Conservation (phyloP, 35 echinoderm and acorn worm species). For the Eucidaris tribuloides region DNA sequence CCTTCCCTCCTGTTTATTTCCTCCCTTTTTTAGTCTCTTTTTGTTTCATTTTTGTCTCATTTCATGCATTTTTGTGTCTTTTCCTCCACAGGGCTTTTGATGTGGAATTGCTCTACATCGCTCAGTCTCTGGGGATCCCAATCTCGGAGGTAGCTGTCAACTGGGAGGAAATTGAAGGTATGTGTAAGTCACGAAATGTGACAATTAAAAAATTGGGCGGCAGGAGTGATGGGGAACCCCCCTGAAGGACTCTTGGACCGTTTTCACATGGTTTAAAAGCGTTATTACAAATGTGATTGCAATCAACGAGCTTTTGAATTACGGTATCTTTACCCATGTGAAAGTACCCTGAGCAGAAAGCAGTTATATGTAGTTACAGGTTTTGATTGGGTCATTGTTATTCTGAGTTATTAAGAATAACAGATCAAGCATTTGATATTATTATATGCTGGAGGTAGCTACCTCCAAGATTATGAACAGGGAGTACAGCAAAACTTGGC, state of each 20-base stretch:
- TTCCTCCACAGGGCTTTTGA: constrained; percentile 91
- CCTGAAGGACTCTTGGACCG: background rate
- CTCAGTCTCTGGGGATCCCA: constrained; percentile 81
- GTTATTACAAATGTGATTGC: background rate
- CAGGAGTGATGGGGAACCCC: background rate
- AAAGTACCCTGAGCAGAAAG: background rate
- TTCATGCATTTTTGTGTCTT: too few species aligned
- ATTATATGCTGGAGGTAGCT: too few species aligned
- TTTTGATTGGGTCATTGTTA: too few species aligned
- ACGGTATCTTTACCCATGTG: background rate
- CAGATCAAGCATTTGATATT: too few species aligned
- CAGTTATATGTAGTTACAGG: too few species aligned
- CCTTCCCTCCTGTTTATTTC: background rate
- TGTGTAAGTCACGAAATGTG: background rate
- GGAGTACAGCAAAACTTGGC: too few species aligned
- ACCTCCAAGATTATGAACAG: too few species aligned
- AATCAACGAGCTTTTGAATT: background rate
- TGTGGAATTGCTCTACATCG: constrained; percentile 95
- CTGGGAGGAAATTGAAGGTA: constrained; percentile 98
- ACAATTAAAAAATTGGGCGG: background rate
- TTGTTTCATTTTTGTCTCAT: background rate
- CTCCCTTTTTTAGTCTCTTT: background rate
- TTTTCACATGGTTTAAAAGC: background rate
- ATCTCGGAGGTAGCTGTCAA: constrained; percentile 93
- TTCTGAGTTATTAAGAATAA: too few species aligned